Base-by-base conservation (phyloP, 1,140 invertebrate species). In the Brachionus manjavacas region DNA sequence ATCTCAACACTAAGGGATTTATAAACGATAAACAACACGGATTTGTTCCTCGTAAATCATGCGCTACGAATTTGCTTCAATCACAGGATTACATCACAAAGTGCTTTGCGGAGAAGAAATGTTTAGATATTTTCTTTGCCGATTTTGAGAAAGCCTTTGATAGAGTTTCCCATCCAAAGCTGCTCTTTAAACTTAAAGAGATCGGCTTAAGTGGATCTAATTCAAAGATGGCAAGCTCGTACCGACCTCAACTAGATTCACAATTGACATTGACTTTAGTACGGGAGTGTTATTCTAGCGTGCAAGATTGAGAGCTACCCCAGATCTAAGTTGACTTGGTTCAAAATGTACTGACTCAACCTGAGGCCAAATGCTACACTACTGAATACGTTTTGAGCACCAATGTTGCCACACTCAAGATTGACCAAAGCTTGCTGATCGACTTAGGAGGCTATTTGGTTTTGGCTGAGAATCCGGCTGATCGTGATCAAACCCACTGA, bases 151-250 rank as follows among this genome's bases (percentile, higher is more conserved):
- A n/a, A n/a, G n/a, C n/a, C n/a, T n/a, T n/a, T n/a, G n/a, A n/a
- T n/a, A n/a, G n/a, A n/a, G n/a, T n/a, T n/a, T n/a, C n/a, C n/a
- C n/a, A n/a, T n/a, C n/a, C n/a, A n/a, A n/a, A n/a, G n/a, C n/a
- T n/a, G n/a, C n/a, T n/a, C n/a, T n/a, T n/a, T n/a, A n/a, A n/a
- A n/a, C n/a, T n/a, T n/a, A n/a, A n/a, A n/a, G n/a, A n/a, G n/a
- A n/a, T n/a, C n/a, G n/a, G 88, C 96, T 96, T 35, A 91, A 95
- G 84, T 94, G 98, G 28, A 96, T 96, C 92, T 99, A 96, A 96
- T 92, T 96, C 20, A 93, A 98, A 81, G 98, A 99, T 90, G 96
- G 95, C 85, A 20, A 43, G 66, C 74, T 28, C 11, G 11, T 85
- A 39, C 84, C 87, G 43, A 87, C 46, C 16, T 80, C 72, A 41